Evolutionary conservation across 92 coral and sea anemone genomes (phyloP).

Genomic region (Zoanthus gigantus): DNA sequence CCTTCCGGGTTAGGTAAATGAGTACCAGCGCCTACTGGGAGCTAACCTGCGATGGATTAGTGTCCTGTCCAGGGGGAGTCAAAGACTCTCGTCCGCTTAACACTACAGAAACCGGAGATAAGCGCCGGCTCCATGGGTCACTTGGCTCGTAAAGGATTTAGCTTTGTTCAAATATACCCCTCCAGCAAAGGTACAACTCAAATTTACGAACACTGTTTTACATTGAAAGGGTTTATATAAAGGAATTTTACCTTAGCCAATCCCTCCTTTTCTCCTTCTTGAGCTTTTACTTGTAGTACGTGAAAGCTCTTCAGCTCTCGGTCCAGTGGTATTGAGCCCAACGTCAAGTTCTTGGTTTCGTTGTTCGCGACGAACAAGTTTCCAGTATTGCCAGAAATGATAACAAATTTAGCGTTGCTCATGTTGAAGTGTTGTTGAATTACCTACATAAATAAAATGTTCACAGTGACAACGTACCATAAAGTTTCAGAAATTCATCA

Average conservation of each 20-base stretch:
- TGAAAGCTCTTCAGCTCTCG: not conserved
- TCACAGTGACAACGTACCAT: not conserved
- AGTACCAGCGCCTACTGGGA: too few species aligned
- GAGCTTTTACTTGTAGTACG: not conserved
- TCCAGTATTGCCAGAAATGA: constrained; percentile 40
- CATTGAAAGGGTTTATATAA: not conserved
- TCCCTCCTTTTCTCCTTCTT: constrained; percentile 11
- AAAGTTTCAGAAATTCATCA: not conserved
- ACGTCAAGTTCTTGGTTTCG: not conserved
- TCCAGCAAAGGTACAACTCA: not conserved
- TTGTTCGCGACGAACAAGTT: constrained; percentile 13
- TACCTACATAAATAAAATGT: not conserved
- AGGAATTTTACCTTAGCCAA: not conserved
- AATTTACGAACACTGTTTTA: not conserved
- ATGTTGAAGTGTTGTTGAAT: constrained; percentile 20
- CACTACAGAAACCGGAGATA: too few species aligned
- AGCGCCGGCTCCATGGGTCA: too few species aligned
- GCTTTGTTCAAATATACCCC: not conserved
- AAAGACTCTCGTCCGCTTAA: too few species aligned
- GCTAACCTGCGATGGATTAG: too few species aligned
- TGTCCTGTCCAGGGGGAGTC: too few species aligned
- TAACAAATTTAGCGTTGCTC: constrained; percentile 6
- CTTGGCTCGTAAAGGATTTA: too few species aligned
- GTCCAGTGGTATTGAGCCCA: constrained; percentile 36
- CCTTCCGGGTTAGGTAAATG: too few species aligned